Conservation (phyloP, 2,888 invertebrate genomes). For the Monoplex corrugatus region DNA sequence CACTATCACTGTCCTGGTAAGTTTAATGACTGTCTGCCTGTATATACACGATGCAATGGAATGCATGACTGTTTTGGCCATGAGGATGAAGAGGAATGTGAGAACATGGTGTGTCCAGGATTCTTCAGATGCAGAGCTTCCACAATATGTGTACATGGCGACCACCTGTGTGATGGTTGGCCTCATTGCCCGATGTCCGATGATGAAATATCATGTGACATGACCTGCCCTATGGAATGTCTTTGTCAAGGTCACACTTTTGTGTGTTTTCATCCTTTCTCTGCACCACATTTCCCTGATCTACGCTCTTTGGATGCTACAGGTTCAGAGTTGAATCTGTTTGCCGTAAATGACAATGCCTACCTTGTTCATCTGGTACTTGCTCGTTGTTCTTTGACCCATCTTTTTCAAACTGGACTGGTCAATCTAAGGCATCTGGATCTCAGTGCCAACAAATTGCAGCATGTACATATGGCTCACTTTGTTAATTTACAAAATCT, state of each 20-base stretch:
- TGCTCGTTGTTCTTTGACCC: neutral
- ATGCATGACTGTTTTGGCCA: no score
- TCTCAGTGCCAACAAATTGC: neutral
- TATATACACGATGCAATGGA: neutral
- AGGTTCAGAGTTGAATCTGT: neutral
- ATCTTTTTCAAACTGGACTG: neutral
- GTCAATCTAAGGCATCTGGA: neutral
- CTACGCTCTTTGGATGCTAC: constrained; percentile 31
- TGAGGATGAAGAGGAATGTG: no score
- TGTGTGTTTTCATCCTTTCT: constrained; percentile 11
- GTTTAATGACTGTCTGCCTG: neutral
- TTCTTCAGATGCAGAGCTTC: neutral
- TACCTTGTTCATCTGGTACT: constrained; percentile 14
- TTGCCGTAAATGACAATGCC: neutral
- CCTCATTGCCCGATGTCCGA: constrained; percentile 24
- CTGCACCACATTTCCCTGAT: neutral
- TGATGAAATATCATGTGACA: constrained; percentile 27
- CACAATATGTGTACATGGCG: constrained; percentile 7
- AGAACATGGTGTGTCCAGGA: no score
- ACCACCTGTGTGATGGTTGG: constrained; percentile 30
- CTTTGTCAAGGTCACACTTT: neutral
- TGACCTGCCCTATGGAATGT: constrained; percentile 12
- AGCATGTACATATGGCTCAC: neutral
- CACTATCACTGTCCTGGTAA: neutral
- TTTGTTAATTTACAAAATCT: neutral